Percentiles rank a stretch among this genome's conserved stretches.
Conservation (phyloP, 2,797 vertebrate species). For the Thripadectes ignobilis region DNA sequence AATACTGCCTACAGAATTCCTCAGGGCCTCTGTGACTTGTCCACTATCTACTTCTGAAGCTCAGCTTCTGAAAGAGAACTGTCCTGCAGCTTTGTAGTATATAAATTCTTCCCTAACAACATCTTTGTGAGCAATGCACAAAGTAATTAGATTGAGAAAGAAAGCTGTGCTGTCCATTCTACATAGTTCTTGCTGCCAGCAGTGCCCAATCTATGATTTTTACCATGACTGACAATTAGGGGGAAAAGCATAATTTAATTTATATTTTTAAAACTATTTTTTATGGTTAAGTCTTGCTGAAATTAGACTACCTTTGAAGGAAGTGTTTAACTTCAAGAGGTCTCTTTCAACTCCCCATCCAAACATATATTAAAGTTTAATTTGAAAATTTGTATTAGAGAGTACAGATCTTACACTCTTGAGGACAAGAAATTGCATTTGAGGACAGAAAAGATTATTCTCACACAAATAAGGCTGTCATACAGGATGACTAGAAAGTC, state of each 20-base stretch:
- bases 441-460: neutral
- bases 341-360: neutral
- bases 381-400: neutral
- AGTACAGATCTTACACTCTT: neutral
- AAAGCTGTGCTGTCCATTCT: neutral
- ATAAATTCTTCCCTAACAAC: neutral
- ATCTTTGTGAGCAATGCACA: neutral
- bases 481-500: neutral
- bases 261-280: neutral
- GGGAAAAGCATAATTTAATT: neutral
- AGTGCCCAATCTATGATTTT: neutral
- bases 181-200: neutral
- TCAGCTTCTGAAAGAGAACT: neutral
- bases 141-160: neutral
- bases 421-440: neutral
- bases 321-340: neutral
- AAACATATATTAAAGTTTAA: conserved; percentile 40
- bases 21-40: neutral
- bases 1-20: neutral
- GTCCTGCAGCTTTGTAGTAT: neutral
- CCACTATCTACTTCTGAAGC: neutral
- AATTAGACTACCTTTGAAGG: neutral
- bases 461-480: conserved; percentile 24
- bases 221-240: neutral
- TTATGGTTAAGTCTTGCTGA: neutral